Percentiles rank a stretch among this genome's conserved stretches.
Evolutionary conservation across 2,888 invertebrate species (phyloP).

Genomic region (Apamea sordens): DNA sequence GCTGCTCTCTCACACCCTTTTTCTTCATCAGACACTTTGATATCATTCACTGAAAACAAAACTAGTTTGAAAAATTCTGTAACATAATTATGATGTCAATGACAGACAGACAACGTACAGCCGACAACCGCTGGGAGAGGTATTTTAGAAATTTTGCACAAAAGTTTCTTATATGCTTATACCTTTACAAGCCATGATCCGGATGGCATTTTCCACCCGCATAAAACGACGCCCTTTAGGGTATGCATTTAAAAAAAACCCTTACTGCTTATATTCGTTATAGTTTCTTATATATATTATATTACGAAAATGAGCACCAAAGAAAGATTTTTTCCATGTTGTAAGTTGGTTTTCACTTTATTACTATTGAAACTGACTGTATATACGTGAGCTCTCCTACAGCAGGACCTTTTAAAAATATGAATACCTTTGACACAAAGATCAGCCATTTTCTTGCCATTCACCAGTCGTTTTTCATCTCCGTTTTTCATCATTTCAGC

Average conservation of each 20-base stretch:
- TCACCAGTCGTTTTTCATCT: constrained; percentile 78
- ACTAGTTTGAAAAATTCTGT: background rate
- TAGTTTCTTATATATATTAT: too few relatives aligned
- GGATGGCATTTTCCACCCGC: background rate
- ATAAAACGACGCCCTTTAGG: background rate
- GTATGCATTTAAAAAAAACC: too few relatives aligned
- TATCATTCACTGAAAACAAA: constrained; percentile 80
- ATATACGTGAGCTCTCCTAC: too few relatives aligned
- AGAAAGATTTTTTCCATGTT: too few relatives aligned
- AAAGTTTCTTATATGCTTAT: background rate
- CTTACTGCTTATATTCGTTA: too few relatives aligned
- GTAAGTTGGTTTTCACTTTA: too few relatives aligned
- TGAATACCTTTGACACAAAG: constrained; percentile 79
- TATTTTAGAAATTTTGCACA: background rate
- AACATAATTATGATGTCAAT: background rate
- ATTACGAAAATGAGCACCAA: too few relatives aligned
- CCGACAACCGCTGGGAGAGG: background rate
- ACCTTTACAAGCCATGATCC: background rate
- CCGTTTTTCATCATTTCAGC: constrained; percentile 80
- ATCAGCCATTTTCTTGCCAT: constrained; percentile 81
- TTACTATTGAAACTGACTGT: too few relatives aligned
- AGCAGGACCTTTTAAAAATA: background rate
- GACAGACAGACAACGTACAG: background rate
- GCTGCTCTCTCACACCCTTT: constrained; percentile 85
- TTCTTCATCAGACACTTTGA: constrained; percentile 79